These are phyloP conservation scores for human DNA, from an alignment of 2,113 vertebrate species.

Conservation along the genomic window GRCh38 chr22:35638501-35639000, in stretches of 20 bases:
- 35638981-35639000: neutral
- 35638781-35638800: rapidly evolving
- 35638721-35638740: neutral
- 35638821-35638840: neutral
- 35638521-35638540: rapidly evolving
- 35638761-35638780: neutral
- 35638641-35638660: neutral
- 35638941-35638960: neutral
- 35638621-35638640: neutral
- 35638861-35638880: neutral
- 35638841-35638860: neutral
- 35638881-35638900: rapidly evolving
- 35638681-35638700: neutral
- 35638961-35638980: neutral
- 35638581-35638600: neutral
- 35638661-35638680: neutral
- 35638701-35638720: rapidly evolving
- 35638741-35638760: neutral
- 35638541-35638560: neutral
- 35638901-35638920: neutral
- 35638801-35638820: neutral
- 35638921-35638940: no score
- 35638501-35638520: neutral
- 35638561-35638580: slow-evolving; percentile 51
- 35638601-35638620: neutral